phyloP scores from a whole-genome alignment of 92 coral and sea anemone species.

The Virgularia gustaviana region DNA sequence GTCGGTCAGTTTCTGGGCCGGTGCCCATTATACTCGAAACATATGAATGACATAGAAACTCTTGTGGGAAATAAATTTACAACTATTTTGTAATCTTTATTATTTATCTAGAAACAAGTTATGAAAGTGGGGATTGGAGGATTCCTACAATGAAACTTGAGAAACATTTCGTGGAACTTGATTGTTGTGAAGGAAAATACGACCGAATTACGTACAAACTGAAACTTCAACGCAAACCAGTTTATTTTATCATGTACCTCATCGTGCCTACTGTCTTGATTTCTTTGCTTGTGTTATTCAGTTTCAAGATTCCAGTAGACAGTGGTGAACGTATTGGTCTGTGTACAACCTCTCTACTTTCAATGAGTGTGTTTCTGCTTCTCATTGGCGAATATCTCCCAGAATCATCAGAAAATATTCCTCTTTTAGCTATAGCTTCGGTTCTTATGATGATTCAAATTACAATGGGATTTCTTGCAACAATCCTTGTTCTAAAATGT shows the following conservation, averaged over 20 bases:
- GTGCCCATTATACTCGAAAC: too few relatives aligned
- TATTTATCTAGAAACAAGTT: conserved; percentile 2
- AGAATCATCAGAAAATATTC: conserved; percentile 65
- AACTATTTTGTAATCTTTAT: neutral
- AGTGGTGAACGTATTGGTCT: conserved; percentile 84
- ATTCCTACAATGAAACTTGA: conserved; percentile 39
- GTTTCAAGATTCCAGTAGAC: conserved; percentile 71
- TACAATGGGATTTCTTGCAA: conserved; percentile 61
- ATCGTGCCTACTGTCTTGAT: conserved; percentile 70
- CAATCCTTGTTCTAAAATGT: conserved; percentile 56
- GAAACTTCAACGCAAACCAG: conserved; percentile 57
- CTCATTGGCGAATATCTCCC: conserved; percentile 70
- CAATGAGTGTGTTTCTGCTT: conserved; percentile 75
- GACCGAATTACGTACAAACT: conserved; percentile 65
- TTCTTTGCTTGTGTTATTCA: conserved; percentile 48
- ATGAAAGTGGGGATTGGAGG: conserved; percentile 75
- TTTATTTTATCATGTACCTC: conserved; percentile 69
- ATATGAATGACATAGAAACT: too few relatives aligned
- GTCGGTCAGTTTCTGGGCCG: too few relatives aligned
- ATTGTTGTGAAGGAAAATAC: conserved; percentile 58
- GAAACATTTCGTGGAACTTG: conserved; percentile 21
- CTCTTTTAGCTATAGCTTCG: conserved; percentile 64
- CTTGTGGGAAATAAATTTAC: too few relatives aligned
- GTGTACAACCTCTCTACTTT: conserved; percentile 64
- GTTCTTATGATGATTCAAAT: conserved; percentile 58